phyloP scores from a whole-genome alignment of 2,888 invertebrate genomes.

The Drosophila atripex region DNA sequence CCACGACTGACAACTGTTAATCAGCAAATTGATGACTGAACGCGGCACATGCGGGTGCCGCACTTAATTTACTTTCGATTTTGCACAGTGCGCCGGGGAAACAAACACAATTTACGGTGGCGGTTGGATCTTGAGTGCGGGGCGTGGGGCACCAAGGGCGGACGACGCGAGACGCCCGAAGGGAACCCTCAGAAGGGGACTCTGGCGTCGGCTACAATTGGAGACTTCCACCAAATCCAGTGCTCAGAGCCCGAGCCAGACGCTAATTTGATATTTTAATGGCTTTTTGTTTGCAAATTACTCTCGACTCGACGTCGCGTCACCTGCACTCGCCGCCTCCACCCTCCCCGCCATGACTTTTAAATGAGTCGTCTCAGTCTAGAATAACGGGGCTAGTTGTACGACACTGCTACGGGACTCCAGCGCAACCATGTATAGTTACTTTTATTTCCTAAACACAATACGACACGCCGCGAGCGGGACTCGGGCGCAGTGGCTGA shows the following conservation, averaged over 20 bases:
- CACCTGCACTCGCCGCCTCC: conserved; percentile 7
- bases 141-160: neutral
- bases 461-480: conserved; percentile 4
- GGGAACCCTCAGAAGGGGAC: neutral
- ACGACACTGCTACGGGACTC: conserved; percentile 17
- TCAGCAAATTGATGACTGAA: conserved; percentile 49
- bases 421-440: neutral
- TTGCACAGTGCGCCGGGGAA: conserved; percentile 18
- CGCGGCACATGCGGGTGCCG: conserved; percentile 56
- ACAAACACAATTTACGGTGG: conserved; percentile 15
- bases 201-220: conserved; percentile 30
- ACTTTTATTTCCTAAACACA: conserved; percentile 23
- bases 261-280: conserved; percentile 75
- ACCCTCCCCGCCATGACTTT: neutral
- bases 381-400: conserved; percentile 41
- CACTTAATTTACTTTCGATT: conserved; percentile 60
- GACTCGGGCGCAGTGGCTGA: conserved; percentile 1
- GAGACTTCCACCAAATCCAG: conserved; percentile 56
- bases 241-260: conserved; percentile 53
- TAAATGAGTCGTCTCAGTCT: conserved; percentile 28
- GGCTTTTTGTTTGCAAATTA: conserved; percentile 69
- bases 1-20: conserved; percentile 41
- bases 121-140: neutral
- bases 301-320: conserved; percentile 40
- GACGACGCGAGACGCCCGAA: too few species aligned